phyloP scores from a whole-genome alignment of 2,113 vertebrate genomes.

The Hypocryptadius cinnamomeus region DNA sequence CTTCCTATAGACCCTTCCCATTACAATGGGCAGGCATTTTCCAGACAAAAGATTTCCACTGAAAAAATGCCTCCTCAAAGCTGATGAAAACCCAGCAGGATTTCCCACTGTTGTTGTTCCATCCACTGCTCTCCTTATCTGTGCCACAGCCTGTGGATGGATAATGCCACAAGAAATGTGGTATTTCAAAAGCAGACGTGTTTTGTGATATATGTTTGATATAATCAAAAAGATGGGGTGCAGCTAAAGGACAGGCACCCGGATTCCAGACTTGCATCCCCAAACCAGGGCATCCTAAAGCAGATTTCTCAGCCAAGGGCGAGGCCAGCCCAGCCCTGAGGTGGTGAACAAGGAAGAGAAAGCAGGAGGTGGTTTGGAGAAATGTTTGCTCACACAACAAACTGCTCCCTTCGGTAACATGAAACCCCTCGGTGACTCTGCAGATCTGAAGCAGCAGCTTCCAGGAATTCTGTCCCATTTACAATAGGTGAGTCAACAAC shows the following conservation, averaged over 20 bases:
- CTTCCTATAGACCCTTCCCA: conserved; percentile 17
- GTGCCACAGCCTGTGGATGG: not conserved
- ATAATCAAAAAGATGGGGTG: not conserved
- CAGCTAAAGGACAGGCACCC: not conserved
- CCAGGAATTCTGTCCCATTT: conserved; percentile 1
- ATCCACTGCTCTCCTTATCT: not conserved
- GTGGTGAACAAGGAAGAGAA: not conserved
- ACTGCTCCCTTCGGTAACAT: not conserved
- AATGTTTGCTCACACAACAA: conserved; percentile 45
- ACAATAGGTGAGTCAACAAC: conserved; percentile 38
- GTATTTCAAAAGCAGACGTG: not conserved
- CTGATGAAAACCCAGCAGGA: not conserved
- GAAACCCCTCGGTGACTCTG: not conserved
- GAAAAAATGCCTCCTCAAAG: not conserved
- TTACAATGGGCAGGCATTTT: conserved; percentile 7
- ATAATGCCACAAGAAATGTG: not conserved
- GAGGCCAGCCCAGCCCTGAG: not conserved
- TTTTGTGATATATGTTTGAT: not conserved
- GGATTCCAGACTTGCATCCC: not conserved
- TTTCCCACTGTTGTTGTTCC: not conserved
- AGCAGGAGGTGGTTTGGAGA: not conserved
- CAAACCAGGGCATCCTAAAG: not conserved
- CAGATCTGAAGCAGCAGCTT: not conserved
- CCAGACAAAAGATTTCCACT: conserved; percentile 42
- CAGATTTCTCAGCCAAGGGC: not conserved